These are phyloP conservation scores for Neotragus pygmaeus DNA, from an alignment of 2,113 vertebrate species.

Conservation along the genomic window DNA sequence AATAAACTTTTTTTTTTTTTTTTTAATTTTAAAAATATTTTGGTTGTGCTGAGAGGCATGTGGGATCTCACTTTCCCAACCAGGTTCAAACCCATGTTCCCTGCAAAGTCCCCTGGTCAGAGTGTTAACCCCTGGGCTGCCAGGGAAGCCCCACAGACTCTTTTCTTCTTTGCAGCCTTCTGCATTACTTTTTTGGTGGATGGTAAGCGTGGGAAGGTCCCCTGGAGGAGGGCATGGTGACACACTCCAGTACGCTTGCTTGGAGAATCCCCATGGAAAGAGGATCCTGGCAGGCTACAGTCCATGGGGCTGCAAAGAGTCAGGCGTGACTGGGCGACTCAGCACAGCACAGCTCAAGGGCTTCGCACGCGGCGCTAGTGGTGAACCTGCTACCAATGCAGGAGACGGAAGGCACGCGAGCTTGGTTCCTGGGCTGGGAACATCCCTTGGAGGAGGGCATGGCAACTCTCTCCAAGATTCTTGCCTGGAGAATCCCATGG, in stretches of 20 bases:
- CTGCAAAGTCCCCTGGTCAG: neutral
- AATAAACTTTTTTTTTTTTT: neutral
- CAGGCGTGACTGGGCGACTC: neutral
- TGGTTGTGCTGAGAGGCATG: neutral
- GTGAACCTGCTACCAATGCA: accelerated
- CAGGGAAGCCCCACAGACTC: neutral
- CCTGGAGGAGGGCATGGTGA: neutral
- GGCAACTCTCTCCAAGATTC: neutral
- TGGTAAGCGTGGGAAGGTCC: too few species aligned
- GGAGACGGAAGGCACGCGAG: accelerated
- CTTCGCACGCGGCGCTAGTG: accelerated
- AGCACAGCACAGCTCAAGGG: neutral
- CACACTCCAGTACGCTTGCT: neutral
- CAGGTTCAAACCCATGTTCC: neutral
- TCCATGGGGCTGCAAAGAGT: too few species aligned
- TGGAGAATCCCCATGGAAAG: neutral
- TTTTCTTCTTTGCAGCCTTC: neutral
- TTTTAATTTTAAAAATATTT: neutral
- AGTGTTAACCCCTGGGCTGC: neutral
- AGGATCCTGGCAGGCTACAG: neutral
- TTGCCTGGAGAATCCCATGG: neutral
- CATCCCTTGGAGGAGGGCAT: neutral
- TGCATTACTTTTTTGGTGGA: neutral
- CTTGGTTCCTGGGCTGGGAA: neutral
- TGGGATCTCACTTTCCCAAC: neutral